phyloP scores from a whole-genome alignment of 2,113 vertebrate genomes.

The Heptranchias perlo region DNA sequence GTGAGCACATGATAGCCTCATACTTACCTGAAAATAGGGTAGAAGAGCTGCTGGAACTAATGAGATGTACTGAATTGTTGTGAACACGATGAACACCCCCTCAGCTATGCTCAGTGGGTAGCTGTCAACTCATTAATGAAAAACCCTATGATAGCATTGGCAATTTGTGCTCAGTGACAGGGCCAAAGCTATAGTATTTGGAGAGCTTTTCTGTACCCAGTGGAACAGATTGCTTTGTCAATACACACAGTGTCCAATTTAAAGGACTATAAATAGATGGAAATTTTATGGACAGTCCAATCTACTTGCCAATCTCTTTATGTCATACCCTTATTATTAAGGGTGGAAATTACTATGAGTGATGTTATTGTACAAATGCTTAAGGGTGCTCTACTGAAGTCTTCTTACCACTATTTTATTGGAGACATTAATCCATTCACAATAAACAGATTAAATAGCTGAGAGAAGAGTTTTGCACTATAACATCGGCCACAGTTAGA shows the following conservation, averaged over 20 bases:
- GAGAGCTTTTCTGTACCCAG: background rate
- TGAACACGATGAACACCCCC: background rate
- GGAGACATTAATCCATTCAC: background rate
- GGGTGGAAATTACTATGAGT: background rate
- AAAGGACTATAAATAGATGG: background rate
- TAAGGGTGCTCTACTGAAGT: background rate
- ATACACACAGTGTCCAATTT: background rate
- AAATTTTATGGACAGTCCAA: background rate
- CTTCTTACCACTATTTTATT: background rate
- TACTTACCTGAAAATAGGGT: background rate
- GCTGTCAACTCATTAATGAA: conserved; percentile 29
- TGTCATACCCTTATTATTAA: background rate
- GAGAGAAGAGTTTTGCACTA: background rate
- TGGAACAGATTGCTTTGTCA: background rate
- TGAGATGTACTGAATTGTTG: background rate
- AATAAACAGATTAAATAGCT: background rate
- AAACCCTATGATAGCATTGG: background rate
- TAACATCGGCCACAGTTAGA: background rate
- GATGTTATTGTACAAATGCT: background rate
- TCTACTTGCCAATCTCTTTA: background rate
- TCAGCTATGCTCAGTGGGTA: background rate
- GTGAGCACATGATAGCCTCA: background rate
- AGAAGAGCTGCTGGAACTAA: background rate
- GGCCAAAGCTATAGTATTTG: background rate
- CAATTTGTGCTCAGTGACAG: conserved; percentile 17